phyloP scores from a whole-genome alignment of 2,113 vertebrate genomes.

The Microcebus griseorufus region DNA sequence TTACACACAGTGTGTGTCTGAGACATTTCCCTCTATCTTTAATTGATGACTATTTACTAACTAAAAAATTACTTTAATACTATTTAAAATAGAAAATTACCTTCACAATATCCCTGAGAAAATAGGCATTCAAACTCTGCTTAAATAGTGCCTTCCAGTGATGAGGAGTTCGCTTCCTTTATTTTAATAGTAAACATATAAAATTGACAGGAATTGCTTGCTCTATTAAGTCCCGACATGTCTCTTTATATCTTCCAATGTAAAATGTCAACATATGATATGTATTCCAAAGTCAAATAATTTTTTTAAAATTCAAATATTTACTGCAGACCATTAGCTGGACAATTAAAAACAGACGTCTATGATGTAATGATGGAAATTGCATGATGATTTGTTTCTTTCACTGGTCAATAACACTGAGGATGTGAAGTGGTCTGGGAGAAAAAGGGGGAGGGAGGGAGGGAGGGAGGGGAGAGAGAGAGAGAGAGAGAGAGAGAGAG shows the following conservation, averaged over 20 bases:
- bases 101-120: background rate
- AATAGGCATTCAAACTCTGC: background rate
- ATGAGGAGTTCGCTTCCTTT: background rate
- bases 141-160: background rate
- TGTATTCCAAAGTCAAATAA: slow-evolving; percentile 26
- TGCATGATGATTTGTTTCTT: slow-evolving; percentile 22
- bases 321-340: slow-evolving; percentile 44
- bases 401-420: background rate
- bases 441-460: background rate
- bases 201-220: background rate
- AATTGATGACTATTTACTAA: background rate
- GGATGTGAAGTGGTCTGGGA: background rate
- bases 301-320: background rate
- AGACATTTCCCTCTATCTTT: background rate
- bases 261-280: slow-evolving; percentile 32
- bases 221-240: background rate
- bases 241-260: background rate
- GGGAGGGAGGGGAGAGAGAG: background rate
- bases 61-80: background rate
- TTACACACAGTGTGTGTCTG: background rate
- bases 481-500: background rate
- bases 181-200: background rate
- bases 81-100: background rate
- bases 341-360: slow-evolving; percentile 26
- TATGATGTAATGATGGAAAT: slow-evolving; percentile 41